Conservation (phyloP, 2,113 vertebrate genomes). For the Symphodus melops region DNA sequence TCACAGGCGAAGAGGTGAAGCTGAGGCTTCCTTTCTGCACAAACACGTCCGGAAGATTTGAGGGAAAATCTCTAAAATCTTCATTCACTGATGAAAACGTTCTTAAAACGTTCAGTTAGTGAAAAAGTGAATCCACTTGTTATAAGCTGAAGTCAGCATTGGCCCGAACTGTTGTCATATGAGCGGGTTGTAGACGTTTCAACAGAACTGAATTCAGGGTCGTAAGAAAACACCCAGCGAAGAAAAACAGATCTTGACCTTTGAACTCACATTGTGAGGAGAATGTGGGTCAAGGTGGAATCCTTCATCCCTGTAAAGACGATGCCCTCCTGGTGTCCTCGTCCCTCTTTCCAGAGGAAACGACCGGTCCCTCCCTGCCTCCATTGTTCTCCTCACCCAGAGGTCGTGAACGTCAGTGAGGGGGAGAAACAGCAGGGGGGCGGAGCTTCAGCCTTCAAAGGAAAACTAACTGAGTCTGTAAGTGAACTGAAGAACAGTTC, state of each 20-base stretch:
- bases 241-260: slow-evolving; percentile 6
- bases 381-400: slow-evolving; percentile 57
- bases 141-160: no score
- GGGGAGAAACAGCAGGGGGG: slow-evolving; percentile 22
- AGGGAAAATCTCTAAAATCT: no score
- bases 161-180: no score
- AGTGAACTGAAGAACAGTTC: no score
- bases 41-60: no score
- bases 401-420: slow-evolving; percentile 47
- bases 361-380: slow-evolving; percentile 15
- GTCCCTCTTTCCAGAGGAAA: slow-evolving; percentile 36
- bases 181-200: no score
- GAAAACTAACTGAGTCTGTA: neutral
- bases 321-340: slow-evolving; percentile 30
- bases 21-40: no score
- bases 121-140: no score
- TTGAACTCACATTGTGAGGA: neutral
- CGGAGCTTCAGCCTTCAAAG: slow-evolving; percentile 22
- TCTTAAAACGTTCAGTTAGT: no score
- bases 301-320: neutral
- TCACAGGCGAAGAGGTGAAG: no score
- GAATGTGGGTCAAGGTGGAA: neutral
- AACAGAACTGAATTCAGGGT: neutral
- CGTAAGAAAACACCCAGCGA: neutral
- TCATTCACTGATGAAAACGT: no score